A percentile compares a stretch with the other conserved stretches of the same genome.
phyloP scores from a whole-genome alignment of 2,797 vertebrate genomes.

The Clarias platycephalus region DNA sequence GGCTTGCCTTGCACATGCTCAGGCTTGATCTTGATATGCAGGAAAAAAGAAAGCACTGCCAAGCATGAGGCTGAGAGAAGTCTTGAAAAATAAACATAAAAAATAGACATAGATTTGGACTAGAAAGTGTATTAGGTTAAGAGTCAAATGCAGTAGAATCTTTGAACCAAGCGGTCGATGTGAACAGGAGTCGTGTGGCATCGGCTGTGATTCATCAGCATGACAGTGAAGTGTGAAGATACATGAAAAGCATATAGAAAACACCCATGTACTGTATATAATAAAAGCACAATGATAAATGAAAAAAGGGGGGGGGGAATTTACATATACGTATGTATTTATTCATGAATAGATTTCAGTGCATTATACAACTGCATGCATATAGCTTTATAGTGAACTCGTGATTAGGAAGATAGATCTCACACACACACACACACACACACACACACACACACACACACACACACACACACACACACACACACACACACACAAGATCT shows the following conservation, averaged over 20 bases:
- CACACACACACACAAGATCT: constrained; percentile 31
- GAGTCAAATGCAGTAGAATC: constrained; percentile 39
- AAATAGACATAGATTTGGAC: constrained; percentile 24
- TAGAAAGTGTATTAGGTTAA: constrained; percentile 49
- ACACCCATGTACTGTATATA: constrained; percentile 13
- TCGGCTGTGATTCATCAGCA: constrained; percentile 58
- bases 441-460: constrained; percentile 32
- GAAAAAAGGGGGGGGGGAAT: neutral
- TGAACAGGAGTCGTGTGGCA: constrained; percentile 30
- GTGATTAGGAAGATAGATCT: constrained; percentile 34
- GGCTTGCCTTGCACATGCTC: constrained; percentile 67
- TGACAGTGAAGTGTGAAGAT: neutral
- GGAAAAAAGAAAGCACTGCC: constrained; percentile 53
- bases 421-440: no score
- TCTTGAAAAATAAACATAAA: constrained; percentile 47
- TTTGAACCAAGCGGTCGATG: constrained; percentile 33
- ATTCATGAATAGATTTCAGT: constrained; percentile 28
- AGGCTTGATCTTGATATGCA: constrained; percentile 67
- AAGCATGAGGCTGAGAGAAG: constrained; percentile 55
- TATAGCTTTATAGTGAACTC: constrained; percentile 10
- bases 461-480: constrained; percentile 28
- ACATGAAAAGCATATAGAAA: neutral
- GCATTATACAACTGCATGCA: constrained; percentile 15
- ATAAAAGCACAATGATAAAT: constrained; percentile 11
- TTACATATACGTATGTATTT: neutral